Evolutionary conservation across 2,888 invertebrate genomes (phyloP).

Genomic region (Apodemia mormo): DNA sequence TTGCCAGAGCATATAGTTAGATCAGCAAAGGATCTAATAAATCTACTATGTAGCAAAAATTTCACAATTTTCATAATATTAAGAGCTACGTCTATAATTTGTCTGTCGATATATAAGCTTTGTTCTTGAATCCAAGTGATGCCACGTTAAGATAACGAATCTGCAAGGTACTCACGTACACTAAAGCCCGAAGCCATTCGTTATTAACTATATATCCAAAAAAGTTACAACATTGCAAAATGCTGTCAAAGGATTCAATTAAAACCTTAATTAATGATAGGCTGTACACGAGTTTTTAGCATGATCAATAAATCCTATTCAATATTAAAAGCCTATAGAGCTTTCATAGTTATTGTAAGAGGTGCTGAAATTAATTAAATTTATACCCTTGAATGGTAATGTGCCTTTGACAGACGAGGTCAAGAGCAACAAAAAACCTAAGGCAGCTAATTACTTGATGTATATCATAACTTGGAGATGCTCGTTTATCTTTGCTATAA

Average conservation of each 20-base stretch:
- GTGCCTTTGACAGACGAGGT: constrained; percentile 61
- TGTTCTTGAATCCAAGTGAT: constrained; percentile 20
- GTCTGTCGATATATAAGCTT: background rate
- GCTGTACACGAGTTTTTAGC: constrained; percentile 36
- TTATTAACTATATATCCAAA: constrained; percentile 7
- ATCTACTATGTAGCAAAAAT: too few relatives aligned
- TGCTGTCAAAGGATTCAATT: constrained; percentile 29
- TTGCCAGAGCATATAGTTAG: too few relatives aligned
- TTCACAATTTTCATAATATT: too few relatives aligned
- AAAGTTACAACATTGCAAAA: constrained; percentile 33
- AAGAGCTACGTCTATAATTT: background rate
- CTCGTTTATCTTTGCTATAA: constrained; percentile 50
- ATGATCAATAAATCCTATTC: constrained; percentile 31
- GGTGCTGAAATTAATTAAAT: constrained; percentile 47
- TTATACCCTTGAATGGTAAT: constrained; percentile 52
- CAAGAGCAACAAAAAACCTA: constrained; percentile 48
- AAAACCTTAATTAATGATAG: constrained; percentile 33
- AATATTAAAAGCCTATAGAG: constrained; percentile 11
- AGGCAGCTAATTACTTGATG: constrained; percentile 60
- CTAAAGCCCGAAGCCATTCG: constrained; percentile 12
- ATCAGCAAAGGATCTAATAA: too few relatives aligned
- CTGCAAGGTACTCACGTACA: constrained; percentile 20
- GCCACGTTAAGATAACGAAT: background rate
- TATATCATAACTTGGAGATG: constrained; percentile 53
- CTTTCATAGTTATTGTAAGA: constrained; percentile 14